Base-by-base conservation (phyloP, 2,888 invertebrate genomes). In the Cryptus armator region DNA sequence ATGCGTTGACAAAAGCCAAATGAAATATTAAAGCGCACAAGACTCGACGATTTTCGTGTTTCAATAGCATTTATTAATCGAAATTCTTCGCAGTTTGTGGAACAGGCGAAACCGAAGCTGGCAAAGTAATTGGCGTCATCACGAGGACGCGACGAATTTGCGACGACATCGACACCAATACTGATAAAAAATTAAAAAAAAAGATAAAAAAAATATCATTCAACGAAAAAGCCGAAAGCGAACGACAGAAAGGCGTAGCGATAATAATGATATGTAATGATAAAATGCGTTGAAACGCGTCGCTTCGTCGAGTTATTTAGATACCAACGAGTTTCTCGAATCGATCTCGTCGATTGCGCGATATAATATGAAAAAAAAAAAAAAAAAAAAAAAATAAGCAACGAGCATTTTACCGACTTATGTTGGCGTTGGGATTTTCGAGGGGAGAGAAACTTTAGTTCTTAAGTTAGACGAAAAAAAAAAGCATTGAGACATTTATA, bases 51-150 rank as follows among this genome's bases (percentile, higher is more conserved):
- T 9, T 37, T 37, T 9, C 37, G 37, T 5, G 37, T 37, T 37
- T 37, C 37, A 9, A 37, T 4, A 37, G 37, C 9, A 5, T 1
- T 37, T 7, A 46, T 70, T 48, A 51, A 29, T 29, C 32, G n/a
- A 71, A n/a, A 44, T 37, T 0, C 37, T 79, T 14, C n/a, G 48
- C 59, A 93, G 92, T 79, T 88, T 88, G 62, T 93, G 92, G 92
- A 92, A 91, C 85, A 90, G 93, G 84, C 91, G 93, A 68, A 93
- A 90, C 84, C 90, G 92, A 87, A 93, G 92, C 87, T 93, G 93
- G 92, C 92, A 92, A 76, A 92, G 90, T 79, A 91, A 85, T 81
- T 91, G 90, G 90, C 89, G 92, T 79, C 91, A 91, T 85, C 91
- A 91, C 71, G 91, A 91, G 77, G 91, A 92, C 76, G 70, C 87